Percentiles rank a stretch among this genome's conserved stretches.
Conservation (phyloP, 64 coral and sea anemone genomes). For the Acropora tenuis region DNA sequence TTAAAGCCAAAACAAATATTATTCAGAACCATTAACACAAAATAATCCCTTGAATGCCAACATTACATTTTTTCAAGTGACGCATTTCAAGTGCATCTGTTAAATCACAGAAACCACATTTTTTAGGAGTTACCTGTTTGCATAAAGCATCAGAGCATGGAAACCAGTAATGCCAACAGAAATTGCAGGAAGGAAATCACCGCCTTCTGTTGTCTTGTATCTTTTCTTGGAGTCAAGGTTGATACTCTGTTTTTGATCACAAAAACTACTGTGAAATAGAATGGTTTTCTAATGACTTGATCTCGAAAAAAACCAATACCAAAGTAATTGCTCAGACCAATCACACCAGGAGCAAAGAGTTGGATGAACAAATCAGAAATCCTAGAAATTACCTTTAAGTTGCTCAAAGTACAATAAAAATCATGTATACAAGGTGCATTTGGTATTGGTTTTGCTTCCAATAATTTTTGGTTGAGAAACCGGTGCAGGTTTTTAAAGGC, state of each 20-base stretch:
- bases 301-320: no score
- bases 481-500: no score
- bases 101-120: not conserved
- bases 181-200: conserved; percentile 45
- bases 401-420: no score
- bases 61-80: not conserved
- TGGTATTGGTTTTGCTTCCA: no score
- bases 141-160: conserved; percentile 93
- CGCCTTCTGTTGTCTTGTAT: conserved; percentile 53
- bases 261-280: no score
- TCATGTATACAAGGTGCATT: no score
- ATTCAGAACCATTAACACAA: not conserved
- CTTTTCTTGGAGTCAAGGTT: conserved; percentile 12
- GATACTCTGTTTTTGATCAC: not conserved
- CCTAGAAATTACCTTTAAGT: no score
- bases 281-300: no score
- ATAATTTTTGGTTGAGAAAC: no score
- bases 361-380: no score
- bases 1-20: not conserved
- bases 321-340: no score
- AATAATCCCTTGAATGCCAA: not conserved
- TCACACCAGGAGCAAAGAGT: no score
- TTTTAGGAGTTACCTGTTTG: conserved; percentile 54
- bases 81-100: not conserved
- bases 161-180: conserved; percentile 90